phyloP scores from a whole-genome alignment of 2,113 vertebrate species.

The Cyphotilapia sp. region DNA sequence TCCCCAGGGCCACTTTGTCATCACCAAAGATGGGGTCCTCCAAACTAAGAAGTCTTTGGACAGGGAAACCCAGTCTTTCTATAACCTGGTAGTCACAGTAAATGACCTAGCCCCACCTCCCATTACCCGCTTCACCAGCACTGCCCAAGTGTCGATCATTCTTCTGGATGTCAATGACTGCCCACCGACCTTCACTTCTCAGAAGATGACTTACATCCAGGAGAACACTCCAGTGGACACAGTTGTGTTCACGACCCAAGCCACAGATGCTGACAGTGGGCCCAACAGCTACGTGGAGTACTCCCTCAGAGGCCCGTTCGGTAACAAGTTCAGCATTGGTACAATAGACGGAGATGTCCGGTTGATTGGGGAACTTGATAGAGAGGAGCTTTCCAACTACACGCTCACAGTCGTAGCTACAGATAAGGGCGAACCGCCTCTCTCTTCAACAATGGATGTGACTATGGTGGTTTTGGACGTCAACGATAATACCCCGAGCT shows the following conservation, averaged over 20 bases:
- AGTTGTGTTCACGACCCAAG: slow-evolving; percentile 81
- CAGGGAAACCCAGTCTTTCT: slow-evolving; percentile 91
- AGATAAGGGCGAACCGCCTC: slow-evolving; percentile 86
- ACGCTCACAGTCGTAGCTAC: slow-evolving; percentile 85
- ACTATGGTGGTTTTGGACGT: slow-evolving; percentile 85
- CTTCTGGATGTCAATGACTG: slow-evolving; percentile 93
- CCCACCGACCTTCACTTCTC: slow-evolving; percentile 83
- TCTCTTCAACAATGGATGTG: slow-evolving; percentile 84
- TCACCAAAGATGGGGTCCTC: slow-evolving; percentile 74
- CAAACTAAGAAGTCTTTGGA: slow-evolving; percentile 79
- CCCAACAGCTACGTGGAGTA: slow-evolving; percentile 97
- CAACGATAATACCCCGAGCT: slow-evolving; percentile 89
- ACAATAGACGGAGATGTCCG: slow-evolving; percentile 84
- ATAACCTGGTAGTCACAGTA: slow-evolving; percentile 85
- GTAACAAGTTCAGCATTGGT: slow-evolving; percentile 83
- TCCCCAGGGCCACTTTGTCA: slow-evolving; percentile 77
- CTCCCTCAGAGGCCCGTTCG: slow-evolving; percentile 71
- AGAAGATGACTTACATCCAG: slow-evolving; percentile 83
- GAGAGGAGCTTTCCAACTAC: slow-evolving; percentile 86
- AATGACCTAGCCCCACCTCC: slow-evolving; percentile 79
- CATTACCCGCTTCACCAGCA: slow-evolving; percentile 80
- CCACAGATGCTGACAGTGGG: slow-evolving; percentile 85
- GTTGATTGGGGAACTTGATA: slow-evolving; percentile 85
- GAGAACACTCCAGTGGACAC: slow-evolving; percentile 92
- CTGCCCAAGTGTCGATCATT: slow-evolving; percentile 90